A percentile compares a stretch with the other conserved stretches of the same genome.
These are phyloP conservation scores for Atopsyche davidsoni DNA, from an alignment of 1,140 invertebrate species.

Conservation along the genomic window DNA sequence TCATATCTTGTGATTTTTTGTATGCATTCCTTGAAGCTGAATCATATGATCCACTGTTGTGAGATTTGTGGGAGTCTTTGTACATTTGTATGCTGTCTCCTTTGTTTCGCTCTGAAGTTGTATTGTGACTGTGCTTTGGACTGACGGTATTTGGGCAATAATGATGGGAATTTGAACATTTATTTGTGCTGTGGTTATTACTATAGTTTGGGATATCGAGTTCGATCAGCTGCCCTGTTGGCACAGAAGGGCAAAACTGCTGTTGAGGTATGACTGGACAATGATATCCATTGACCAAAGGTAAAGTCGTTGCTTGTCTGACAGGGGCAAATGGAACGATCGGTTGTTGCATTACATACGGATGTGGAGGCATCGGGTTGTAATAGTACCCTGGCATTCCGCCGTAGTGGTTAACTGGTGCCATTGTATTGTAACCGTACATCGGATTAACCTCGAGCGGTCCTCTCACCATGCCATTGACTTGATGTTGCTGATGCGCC, in stretches of 20 bases:
- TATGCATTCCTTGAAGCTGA: constrained; percentile 29
- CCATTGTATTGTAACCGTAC: constrained; percentile 18
- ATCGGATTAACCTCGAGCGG: constrained; percentile 17
- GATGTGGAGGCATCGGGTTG: constrained; percentile 39
- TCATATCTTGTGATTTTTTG: constrained; percentile 14
- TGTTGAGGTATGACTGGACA: constrained; percentile 34
- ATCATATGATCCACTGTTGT: constrained; percentile 34
- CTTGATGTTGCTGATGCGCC: constrained; percentile 1
- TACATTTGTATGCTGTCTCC: constrained; percentile 16
- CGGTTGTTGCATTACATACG: constrained; percentile 43
- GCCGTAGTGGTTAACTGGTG: constrained; percentile 28
- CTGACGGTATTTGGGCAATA: constrained; percentile 10
- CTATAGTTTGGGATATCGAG: constrained; percentile 51
- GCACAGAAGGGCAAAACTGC: constrained; percentile 44
- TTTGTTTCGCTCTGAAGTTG: constrained; percentile 1
- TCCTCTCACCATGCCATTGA: constrained; percentile 15
- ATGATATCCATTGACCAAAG: constrained; percentile 41
- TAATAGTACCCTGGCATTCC: constrained; percentile 37
- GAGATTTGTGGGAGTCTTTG: constrained; percentile 7
- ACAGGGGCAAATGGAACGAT: constrained; percentile 38
- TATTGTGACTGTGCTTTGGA: constrained; percentile 16
- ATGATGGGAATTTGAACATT: neutral
- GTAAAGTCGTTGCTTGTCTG: constrained; percentile 41
- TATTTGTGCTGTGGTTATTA: constrained; percentile 7
- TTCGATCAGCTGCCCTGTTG: constrained; percentile 64